Conservation (phyloP, 1,140 invertebrate species). For the Habropoda laboriosa region DNA sequence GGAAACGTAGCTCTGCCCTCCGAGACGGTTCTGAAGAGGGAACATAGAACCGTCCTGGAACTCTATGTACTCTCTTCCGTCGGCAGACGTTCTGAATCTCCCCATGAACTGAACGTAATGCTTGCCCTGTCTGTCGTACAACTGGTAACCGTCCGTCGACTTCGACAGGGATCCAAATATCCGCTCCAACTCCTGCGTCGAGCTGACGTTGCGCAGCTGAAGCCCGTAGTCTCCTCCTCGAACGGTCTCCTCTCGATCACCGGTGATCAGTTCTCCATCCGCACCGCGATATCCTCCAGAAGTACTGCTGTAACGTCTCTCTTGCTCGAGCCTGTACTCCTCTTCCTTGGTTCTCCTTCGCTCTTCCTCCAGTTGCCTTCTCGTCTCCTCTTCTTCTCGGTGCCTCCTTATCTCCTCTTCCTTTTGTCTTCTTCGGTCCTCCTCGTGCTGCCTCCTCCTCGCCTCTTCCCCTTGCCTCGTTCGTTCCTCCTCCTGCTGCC, state of each 20-base stretch:
- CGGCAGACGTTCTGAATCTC: slow-evolving; percentile 61
- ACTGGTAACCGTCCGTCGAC: slow-evolving; percentile 54
- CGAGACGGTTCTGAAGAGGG: slow-evolving; percentile 68
- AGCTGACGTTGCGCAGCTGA: slow-evolving; percentile 65
- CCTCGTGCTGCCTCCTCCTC: slow-evolving; percentile 7
- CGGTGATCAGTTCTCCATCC: slow-evolving; percentile 62
- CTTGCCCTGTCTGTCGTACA: slow-evolving; percentile 60
- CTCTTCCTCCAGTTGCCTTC: slow-evolving; percentile 29
- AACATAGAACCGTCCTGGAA: slow-evolving; percentile 73
- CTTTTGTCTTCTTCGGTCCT: neutral
- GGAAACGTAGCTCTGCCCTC: slow-evolving; percentile 52
- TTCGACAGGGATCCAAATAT: slow-evolving; percentile 66
- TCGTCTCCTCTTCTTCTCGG: neutral
- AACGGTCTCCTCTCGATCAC: slow-evolving; percentile 71
- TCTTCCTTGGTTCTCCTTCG: slow-evolving; percentile 22
- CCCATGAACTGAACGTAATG: slow-evolving; percentile 72
- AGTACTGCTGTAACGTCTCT: slow-evolving; percentile 24
- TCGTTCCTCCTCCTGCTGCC: slow-evolving; percentile 51
- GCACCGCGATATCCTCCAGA: neutral
- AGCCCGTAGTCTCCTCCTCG: slow-evolving; percentile 60
- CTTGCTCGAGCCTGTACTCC: slow-evolving; percentile 52
- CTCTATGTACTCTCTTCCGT: slow-evolving; percentile 71
- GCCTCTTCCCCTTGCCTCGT: neutral
- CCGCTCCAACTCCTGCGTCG: slow-evolving; percentile 65
- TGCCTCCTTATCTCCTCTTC: slow-evolving; percentile 25